These are phyloP conservation scores for Xyrichtys novacula DNA, from an alignment of 2,797 vertebrate species.

Conservation along the genomic window DNA sequence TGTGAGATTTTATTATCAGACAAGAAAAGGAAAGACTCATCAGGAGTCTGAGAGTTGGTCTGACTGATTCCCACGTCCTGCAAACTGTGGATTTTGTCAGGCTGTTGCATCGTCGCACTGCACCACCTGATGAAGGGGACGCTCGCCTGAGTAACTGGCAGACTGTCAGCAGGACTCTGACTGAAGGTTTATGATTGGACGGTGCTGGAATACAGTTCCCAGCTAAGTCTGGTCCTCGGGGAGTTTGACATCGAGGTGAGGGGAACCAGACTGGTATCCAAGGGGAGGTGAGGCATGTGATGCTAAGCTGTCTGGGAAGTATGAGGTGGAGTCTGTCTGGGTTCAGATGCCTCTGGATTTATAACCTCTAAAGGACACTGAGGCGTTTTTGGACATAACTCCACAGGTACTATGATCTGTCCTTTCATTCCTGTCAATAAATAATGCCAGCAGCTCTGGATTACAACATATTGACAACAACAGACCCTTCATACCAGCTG, in stretches of 20 bases:
- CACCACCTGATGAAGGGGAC: constrained; percentile 76
- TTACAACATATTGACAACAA: constrained; percentile 15
- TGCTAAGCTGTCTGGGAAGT: constrained; percentile 39
- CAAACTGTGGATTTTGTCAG: constrained; percentile 65
- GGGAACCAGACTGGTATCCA: constrained; percentile 27
- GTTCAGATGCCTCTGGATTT: constrained; percentile 28
- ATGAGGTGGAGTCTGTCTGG: constrained; percentile 42
- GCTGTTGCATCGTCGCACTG: constrained; percentile 78
- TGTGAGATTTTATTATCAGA: constrained; percentile 53
- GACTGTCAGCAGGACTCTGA: constrained; percentile 44
- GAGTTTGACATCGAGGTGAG: constrained; percentile 26
- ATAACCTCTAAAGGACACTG: constrained; percentile 10
- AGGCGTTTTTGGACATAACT: constrained; percentile 5
- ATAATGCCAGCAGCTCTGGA: background rate
- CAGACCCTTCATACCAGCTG: background rate
- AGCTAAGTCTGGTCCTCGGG: constrained; percentile 22
- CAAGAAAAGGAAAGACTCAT: constrained; percentile 26
- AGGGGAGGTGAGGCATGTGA: constrained; percentile 37
- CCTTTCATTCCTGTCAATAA: background rate
- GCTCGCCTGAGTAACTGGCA: constrained; percentile 49
- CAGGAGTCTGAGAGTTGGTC: constrained; percentile 6
- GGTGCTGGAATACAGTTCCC: constrained; percentile 14
- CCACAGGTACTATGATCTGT: constrained; percentile 28
- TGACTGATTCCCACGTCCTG: constrained; percentile 31
- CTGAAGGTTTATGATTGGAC: constrained; percentile 33